Evolutionary conservation across 2,888 invertebrate genomes (phyloP), one percentile per base, ranked within the genome.

Genomic region (Parnassius glacialis): DNA sequence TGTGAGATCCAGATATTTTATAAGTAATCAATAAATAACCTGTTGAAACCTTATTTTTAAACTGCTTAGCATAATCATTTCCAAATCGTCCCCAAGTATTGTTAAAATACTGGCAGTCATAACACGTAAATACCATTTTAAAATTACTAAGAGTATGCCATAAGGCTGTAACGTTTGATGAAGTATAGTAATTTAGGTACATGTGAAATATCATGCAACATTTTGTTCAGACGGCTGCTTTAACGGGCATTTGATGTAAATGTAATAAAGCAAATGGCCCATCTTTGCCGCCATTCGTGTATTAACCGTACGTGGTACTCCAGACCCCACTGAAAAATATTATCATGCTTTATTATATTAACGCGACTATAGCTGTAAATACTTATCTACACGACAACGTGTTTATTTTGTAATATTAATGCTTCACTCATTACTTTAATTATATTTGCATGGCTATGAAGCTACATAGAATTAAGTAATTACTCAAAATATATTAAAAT

Each of bases 261-360:
- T 85, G 85, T 85, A 85, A 86, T 87, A 62, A 87, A 81, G 79
- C 69, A 85, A 85, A 86, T 86, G 84, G 75, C 79, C 72, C 79
- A 80, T 67, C 64, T 65, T 62, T 59, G 20, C 55, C 55, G 58
- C 41, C 52, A 52, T 57, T 62, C 61, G 60, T 64, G 59, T 48
- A 59, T 47, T 34, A 25, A 34, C 34, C 5, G 34, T 34, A 58
- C 52, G 58, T 51, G 50, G 50, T 47, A 44, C 34, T 20, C 11
- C 16, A 52, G 47, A 48, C 51, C 56, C 55, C 51, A 55, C 50
- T 62, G 59, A 64, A 62, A 61, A 62, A 64, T 62, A 64, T 60
- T 66, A 59, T 65, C 59, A 59, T 48, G 50, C 61, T 57, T 59
- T 64, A 66, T 64, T 64, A 60, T 60, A 66, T 64, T 62, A 64